These are phyloP conservation scores for Gobionotothen gibberifrons DNA, from an alignment of 2,797 vertebrate genomes.

Conservation along the genomic window DNA sequence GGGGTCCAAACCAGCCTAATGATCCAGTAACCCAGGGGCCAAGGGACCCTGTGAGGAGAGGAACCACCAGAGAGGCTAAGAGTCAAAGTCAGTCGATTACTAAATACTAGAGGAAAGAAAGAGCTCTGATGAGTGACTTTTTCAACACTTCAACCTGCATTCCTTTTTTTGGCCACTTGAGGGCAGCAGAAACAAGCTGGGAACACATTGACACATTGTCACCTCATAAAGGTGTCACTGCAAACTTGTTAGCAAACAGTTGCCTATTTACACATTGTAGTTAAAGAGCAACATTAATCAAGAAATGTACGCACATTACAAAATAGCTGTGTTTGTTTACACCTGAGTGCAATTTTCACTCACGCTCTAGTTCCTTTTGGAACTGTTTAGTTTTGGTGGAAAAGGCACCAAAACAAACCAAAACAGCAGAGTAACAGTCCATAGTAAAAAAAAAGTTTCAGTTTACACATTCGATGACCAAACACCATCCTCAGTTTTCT, in stretches of 20 bases:
- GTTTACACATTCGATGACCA: no score
- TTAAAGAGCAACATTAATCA: background rate
- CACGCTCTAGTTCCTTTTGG: background rate
- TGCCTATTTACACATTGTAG: background rate
- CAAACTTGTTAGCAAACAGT: background rate
- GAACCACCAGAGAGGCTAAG: conserved; percentile 59
- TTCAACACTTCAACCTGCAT: background rate
- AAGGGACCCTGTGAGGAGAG: conserved; percentile 41
- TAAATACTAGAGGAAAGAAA: background rate
- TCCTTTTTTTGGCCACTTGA: background rate
- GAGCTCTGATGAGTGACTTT: background rate
- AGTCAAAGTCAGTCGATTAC: conserved; percentile 2
- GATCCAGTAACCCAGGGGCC: conserved; percentile 60
- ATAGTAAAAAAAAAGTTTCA: background rate
- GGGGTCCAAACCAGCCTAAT: conserved; percentile 51
- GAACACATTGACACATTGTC: background rate
- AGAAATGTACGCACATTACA: no score
- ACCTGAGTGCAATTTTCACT: background rate
- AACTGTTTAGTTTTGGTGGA: background rate
- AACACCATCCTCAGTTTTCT: no score
- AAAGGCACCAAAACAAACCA: background rate
- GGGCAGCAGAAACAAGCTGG: no score
- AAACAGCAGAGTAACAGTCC: background rate
- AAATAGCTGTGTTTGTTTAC: background rate
- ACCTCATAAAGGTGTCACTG: no score